Base-by-base conservation (phyloP, 2,888 invertebrate genomes). In the Leptinotarsa haldemani region DNA sequence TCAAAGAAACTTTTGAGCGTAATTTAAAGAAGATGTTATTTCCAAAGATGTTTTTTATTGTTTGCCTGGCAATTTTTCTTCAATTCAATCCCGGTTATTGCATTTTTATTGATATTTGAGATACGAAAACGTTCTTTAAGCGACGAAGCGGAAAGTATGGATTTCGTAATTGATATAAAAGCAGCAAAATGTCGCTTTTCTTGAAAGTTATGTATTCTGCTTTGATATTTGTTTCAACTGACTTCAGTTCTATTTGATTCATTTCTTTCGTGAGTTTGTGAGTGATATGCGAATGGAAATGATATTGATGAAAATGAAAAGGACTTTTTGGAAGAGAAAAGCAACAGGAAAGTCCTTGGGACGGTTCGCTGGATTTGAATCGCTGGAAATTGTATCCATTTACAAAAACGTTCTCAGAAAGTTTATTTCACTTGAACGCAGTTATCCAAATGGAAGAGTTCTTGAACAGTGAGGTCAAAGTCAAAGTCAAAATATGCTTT, bases 61-160 rank as follows among this genome's bases (percentile, higher is more conserved):
- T 20, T 22, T 13, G 56, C 20, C 56, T 22, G 18, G 56, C 56
- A 56, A 56, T 56, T 56, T 56, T 56, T 56, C 56, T 22, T 56
- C 56, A 56, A 56, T 22, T 56, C 56, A 56, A 56, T 56, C 56
- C 20, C 25, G 4, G 56, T 56, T 56, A 56, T 56, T 56, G 22
- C 56, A 56, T 56, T 15, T 56, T 20, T 56, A 56, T 56, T 56
- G 56, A 56, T 56, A 56, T 56, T 56, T 56, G 56, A 56, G 56
- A 56, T 56, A 22, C 56, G 3, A 15, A 56, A 56, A 56, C 56
- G 20, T 56, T 20, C 56, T 56, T 56, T 22, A 25, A 56, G 56
- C 56, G 20, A 20, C 4, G 20, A 56, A 13, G 56, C 22, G 56
- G 20, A 20, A 22, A 22, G 3, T 56, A 56, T 22, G 22, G 56